Percentiles rank a stretch among this genome's conserved stretches.
These are phyloP conservation scores for Mactra quadrangularis DNA, from an alignment of 1,140 invertebrate species.

Conservation along the genomic window DNA sequence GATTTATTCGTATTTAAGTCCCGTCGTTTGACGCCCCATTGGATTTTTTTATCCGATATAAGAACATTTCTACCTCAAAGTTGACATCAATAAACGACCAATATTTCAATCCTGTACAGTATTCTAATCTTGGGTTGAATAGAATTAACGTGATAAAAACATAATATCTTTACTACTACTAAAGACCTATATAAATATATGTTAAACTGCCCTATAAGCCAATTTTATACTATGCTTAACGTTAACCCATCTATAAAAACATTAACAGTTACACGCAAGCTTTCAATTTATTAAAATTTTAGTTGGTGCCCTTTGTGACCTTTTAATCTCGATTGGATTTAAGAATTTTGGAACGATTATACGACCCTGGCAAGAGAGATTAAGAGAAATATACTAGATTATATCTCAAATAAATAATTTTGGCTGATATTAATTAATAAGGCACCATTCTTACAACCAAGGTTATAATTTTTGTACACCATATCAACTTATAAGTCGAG, in stretches of 20 bases:
- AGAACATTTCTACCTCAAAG: slow-evolving; percentile 11
- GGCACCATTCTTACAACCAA: not conserved
- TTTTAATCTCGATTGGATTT: not conserved
- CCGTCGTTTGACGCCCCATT: not conserved
- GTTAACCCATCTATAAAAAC: slow-evolving; percentile 14
- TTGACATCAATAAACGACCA: slow-evolving; percentile 16
- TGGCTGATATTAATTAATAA: not conserved
- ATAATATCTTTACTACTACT: slow-evolving; percentile 8
- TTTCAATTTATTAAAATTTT: slow-evolving; percentile 16
- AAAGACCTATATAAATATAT: slow-evolving; percentile 5
- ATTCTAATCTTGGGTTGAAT: slow-evolving; percentile 50
- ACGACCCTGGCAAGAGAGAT: not conserved
- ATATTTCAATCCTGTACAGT: slow-evolving; percentile 49
- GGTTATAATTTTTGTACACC: not conserved
- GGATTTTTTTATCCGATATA: slow-evolving; percentile 5
- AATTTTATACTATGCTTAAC: slow-evolving; percentile 7
- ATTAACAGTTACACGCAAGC: not conserved
- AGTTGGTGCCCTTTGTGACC: not conserved
- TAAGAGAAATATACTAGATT: not conserved
- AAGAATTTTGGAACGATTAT: not conserved
- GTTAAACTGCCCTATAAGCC: not conserved
- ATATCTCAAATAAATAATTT: not conserved
- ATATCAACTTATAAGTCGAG: not conserved
- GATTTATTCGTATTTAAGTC: not conserved
- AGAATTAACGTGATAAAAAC: slow-evolving; percentile 44